phyloP scores from a whole-genome alignment of 2,113 vertebrate genomes.

The Sylvilagus bachmani region DNA sequence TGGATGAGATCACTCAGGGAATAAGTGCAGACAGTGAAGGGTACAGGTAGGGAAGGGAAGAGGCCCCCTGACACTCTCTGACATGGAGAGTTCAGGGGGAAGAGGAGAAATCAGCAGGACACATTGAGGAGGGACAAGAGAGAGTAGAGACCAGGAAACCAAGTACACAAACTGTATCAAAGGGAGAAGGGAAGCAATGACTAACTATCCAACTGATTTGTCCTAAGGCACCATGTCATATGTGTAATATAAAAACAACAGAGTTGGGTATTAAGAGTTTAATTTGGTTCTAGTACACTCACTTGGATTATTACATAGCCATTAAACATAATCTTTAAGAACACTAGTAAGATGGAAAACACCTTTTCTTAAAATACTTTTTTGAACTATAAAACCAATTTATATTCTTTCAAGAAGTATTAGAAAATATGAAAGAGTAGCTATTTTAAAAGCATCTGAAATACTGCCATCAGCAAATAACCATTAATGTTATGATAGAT shows the following conservation, averaged over 20 bases:
- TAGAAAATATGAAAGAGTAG: neutral
- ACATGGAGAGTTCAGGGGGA: neutral
- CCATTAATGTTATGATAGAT: neutral
- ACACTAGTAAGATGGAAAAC: neutral
- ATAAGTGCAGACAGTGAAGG: neutral
- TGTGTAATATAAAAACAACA: neutral
- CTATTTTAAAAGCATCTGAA: neutral
- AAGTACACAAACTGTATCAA: neutral
- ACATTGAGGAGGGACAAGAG: neutral
- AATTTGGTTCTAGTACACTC: neutral
- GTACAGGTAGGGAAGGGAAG: neutral
- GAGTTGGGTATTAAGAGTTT: neutral
- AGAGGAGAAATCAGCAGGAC: neutral
- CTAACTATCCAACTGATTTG: neutral
- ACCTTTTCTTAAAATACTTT: neutral
- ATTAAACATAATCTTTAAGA: conserved; percentile 14
- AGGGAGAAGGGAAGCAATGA: neutral
- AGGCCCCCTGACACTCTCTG: neutral
- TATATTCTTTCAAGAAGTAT: conserved; percentile 6
- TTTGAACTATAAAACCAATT: neutral
- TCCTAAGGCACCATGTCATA: neutral
- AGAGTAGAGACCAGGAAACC: neutral
- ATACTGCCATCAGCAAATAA: neutral
- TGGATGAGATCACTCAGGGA: neutral
- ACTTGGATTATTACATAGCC: neutral